Conservation (phyloP, 2,888 invertebrate genomes). For the Aricia artaxerxes region DNA sequence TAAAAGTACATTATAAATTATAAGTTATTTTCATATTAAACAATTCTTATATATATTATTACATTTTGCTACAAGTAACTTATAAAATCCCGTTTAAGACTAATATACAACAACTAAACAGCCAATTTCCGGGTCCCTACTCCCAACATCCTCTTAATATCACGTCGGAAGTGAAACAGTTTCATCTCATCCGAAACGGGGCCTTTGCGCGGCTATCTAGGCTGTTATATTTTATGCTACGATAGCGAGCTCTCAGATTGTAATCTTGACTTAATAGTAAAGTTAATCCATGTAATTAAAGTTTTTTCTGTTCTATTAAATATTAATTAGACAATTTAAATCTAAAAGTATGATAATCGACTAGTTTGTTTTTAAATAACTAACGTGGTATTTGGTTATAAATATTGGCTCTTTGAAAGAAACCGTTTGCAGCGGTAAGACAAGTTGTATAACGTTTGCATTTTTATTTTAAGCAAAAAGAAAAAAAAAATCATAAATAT, state of each 20-base stretch:
- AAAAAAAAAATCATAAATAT: too few species aligned
- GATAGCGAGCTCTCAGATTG: not conserved
- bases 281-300: not conserved
- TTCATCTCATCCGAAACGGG: conserved; percentile 12
- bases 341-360: too few species aligned
- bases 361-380: too few species aligned
- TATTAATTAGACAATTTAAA: too few species aligned
- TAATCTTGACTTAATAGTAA: not conserved
- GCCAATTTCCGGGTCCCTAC: conserved; percentile 15
- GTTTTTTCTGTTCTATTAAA: not conserved
- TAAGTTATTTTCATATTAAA: too few species aligned
- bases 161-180: conserved; percentile 14
- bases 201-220: not conserved
- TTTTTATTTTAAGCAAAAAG: not conserved
- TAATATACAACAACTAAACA: conserved; percentile 14
- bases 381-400: too few species aligned
- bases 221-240: not conserved
- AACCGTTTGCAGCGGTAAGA: not conserved
- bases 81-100: not conserved
- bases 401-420: too few species aligned
- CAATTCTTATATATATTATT: not conserved
- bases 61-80: not conserved
- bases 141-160: conserved; percentile 6
- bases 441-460: not conserved
- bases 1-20: too few species aligned